Conservation (phyloP, 2,888 invertebrate genomes). For the Chorisops tibialis region DNA sequence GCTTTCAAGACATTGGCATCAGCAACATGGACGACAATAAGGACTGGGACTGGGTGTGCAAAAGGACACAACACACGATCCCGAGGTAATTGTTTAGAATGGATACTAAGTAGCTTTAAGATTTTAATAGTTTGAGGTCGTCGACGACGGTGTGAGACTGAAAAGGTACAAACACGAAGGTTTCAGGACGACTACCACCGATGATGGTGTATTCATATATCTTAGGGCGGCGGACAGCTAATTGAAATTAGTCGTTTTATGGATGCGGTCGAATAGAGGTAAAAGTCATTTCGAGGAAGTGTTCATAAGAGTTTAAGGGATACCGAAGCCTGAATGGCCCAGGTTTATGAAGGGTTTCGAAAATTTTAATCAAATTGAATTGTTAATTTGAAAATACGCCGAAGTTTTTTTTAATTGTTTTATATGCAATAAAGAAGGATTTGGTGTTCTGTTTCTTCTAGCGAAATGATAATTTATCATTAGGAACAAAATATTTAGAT, state of each 20-base stretch:
- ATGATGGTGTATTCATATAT: no score
- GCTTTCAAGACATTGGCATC: slow-evolving; percentile 1
- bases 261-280: slow-evolving; percentile 21
- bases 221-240: background rate
- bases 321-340: background rate
- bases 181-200: background rate
- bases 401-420: background rate
- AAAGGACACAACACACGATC: slow-evolving; percentile 21
- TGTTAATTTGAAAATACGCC: background rate
- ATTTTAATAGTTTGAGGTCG: slow-evolving; percentile 28
- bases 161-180: slow-evolving; percentile 12
- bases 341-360: slow-evolving; percentile 1
- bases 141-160: background rate
- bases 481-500: no score
- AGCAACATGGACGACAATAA: slow-evolving; percentile 5
- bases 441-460: no score
- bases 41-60: background rate
- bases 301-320: background rate
- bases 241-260: slow-evolving; percentile 28
- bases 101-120: slow-evolving; percentile 31
- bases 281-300: background rate
- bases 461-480: no score
- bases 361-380: slow-evolving; percentile 3
- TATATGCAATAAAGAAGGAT: no score
- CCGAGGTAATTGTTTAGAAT: slow-evolving; percentile 31